These are phyloP conservation scores for Anas platyrhynchos DNA, from an alignment of 2,113 vertebrate species.

Conservation along the genomic window DNA sequence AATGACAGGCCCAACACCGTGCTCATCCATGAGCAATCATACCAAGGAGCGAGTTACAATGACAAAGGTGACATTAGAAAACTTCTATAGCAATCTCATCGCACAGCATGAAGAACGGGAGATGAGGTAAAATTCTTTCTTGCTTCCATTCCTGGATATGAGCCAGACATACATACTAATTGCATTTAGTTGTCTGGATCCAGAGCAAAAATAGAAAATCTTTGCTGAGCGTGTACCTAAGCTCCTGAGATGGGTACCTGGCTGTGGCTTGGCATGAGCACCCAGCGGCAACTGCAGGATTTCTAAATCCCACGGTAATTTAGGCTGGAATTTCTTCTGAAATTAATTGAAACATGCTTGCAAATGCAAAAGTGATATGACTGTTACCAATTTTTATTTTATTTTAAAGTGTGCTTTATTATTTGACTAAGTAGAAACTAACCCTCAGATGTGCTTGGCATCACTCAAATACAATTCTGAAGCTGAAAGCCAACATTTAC, in stretches of 20 bases:
- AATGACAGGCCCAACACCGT: constrained; percentile 94
- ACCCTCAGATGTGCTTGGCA: background rate
- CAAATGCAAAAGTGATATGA: background rate
- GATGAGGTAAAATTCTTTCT: constrained; percentile 86
- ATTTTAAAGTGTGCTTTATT: background rate
- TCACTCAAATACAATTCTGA: background rate
- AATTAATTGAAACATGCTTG: fast-evolving
- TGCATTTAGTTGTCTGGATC: background rate
- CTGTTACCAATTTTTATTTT: background rate
- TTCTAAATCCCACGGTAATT: background rate
- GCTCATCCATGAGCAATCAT: constrained; percentile 97
- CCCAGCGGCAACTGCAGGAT: background rate
- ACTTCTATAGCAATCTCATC: constrained; percentile 98
- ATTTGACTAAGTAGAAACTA: background rate
- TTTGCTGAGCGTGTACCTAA: background rate
- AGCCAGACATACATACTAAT: background rate
- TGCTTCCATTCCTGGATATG: background rate
- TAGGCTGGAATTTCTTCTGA: background rate
- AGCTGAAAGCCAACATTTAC: fast-evolving
- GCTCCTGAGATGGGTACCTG: background rate
- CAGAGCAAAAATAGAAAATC: fast-evolving
- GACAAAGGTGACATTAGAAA: constrained; percentile 98
- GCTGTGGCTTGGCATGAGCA: background rate
- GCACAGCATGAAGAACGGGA: constrained; percentile 96
- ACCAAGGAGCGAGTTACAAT: constrained; percentile 98